Percentiles rank a stretch among this genome's conserved stretches.
These are phyloP conservation scores for Eurytoma californica DNA, from an alignment of 2,888 invertebrate genomes.

Conservation along the genomic window DNA sequence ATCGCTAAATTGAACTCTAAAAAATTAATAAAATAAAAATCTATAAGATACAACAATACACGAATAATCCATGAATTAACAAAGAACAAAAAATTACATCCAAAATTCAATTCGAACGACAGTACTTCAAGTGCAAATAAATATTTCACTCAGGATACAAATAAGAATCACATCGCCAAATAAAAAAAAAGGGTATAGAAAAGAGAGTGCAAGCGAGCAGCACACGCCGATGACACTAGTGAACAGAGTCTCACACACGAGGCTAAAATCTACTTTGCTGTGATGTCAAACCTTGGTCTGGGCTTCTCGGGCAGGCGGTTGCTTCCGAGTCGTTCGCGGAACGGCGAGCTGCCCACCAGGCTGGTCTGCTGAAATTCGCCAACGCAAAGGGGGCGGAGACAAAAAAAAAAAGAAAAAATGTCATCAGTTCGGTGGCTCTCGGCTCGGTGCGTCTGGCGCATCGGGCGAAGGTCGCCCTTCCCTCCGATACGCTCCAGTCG, in stretches of 20 bases:
- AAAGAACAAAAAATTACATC: neutral
- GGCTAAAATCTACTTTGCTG: neutral
- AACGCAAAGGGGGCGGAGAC: slow-evolving; percentile 68
- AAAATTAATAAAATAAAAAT: no score
- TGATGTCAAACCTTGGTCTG: slow-evolving; percentile 85
- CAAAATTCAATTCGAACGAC: neutral
- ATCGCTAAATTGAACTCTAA: no score
- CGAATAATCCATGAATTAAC: no score
- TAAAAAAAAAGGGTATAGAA: neutral
- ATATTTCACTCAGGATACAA: no score
- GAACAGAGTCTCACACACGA: neutral
- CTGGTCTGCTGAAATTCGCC: slow-evolving; percentile 75
- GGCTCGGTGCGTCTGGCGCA: neutral
- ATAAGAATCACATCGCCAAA: neutral
- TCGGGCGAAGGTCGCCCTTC: neutral
- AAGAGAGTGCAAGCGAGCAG: neutral
- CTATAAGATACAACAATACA: no score
- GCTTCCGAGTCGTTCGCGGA: slow-evolving; percentile 92
- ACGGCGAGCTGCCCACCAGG: slow-evolving; percentile 84
- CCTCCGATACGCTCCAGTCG: no score
- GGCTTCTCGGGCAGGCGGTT: slow-evolving; percentile 88
- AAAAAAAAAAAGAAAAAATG: slow-evolving; percentile 46
- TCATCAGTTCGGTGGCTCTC: slow-evolving; percentile 4
- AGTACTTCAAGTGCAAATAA: neutral
- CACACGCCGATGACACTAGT: neutral